These are phyloP conservation scores for Apostichopus californicus DNA, from an alignment of 35 echinoderm and acorn worm species.

Conservation along the genomic window DNA sequence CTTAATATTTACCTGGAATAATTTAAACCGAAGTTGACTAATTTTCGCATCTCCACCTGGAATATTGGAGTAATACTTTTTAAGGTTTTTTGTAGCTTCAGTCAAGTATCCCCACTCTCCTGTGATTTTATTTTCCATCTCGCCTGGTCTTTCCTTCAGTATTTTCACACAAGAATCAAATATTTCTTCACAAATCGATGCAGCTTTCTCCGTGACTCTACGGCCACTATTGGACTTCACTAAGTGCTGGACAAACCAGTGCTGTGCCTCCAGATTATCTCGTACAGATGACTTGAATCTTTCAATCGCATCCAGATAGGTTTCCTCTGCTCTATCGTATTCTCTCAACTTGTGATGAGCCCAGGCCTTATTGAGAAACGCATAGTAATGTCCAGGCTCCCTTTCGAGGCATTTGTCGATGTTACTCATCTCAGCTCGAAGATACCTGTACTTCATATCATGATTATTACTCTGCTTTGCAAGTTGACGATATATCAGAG, in stretches of 20 bases:
- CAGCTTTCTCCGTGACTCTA: no score
- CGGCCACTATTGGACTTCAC: not conserved
- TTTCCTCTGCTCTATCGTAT: not conserved
- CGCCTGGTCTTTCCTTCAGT: no score
- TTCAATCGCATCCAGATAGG: not conserved
- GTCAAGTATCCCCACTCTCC: no score
- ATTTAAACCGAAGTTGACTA: no score
- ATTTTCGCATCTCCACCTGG: no score
- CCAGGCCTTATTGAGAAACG: not conserved
- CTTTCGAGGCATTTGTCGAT: not conserved
- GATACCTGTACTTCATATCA: not conserved
- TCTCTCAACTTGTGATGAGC: not conserved
- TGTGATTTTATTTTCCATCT: no score
- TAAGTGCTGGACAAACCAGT: not conserved
- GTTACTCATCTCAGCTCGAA: not conserved
- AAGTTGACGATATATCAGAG: not conserved
- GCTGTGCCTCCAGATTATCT: not conserved
- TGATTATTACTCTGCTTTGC: not conserved
- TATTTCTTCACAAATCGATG: no score
- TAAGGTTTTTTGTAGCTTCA: no score
- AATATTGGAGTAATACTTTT: no score
- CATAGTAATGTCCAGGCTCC: slow-evolving; percentile 7
- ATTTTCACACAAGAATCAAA: no score
- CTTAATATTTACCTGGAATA: no score
- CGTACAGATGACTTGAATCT: not conserved